Evolutionary conservation across 2,797 vertebrate species (phyloP), one percentile per base, ranked within the genome.

Genomic region (Lithobates pipiens): DNA sequence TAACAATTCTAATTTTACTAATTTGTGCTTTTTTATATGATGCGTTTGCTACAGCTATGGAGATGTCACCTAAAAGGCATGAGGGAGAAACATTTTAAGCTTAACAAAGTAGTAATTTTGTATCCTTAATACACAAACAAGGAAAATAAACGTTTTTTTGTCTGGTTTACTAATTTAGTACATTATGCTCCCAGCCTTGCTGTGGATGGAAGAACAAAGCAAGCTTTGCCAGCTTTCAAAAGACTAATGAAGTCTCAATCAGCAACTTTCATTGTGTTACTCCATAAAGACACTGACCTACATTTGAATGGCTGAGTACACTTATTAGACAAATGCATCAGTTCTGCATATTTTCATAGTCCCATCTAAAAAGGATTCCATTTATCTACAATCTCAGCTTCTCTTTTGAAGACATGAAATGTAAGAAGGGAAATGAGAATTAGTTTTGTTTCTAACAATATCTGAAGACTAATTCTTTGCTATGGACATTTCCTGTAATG

Each of bases 261-360:
- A 85, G 83, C 77, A 77, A 50, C 42, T 80, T 85, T 65, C 70
- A 85, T 80, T 85, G 70, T 80, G 65, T 25, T 65, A 29, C 36
- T 67, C 32, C 63, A 73, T 57, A 73, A 85, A 79, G 76, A 79
- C 70, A 80, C 70, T 85, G 83, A 85, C 83, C 83, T 85, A 85
- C 57, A 85, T 85, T 80, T 85, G 27, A 50, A 73, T 85, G 83
- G 57, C 77, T 80, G 70, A 44, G 69, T 68, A 68, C 57, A 75
- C 72, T 65, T 74, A 50, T 50, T 80, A 77, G 42, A 70, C 46
- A 80, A 85, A 85, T 85, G 83, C 70, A 36, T 68, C 67, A 29
- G 57, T 71, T 73, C 70, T 82, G 50, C 69, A 82, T 73, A 82
- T 80, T 85, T 32, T 67, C 42, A 54, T 80, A 65, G 44, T 16